A percentile compares a stretch with the other conserved stretches of the same genome.
These are phyloP conservation scores for Brachyalestes nurse DNA, from an alignment of 2,797 vertebrate genomes.

Conservation along the genomic window DNA sequence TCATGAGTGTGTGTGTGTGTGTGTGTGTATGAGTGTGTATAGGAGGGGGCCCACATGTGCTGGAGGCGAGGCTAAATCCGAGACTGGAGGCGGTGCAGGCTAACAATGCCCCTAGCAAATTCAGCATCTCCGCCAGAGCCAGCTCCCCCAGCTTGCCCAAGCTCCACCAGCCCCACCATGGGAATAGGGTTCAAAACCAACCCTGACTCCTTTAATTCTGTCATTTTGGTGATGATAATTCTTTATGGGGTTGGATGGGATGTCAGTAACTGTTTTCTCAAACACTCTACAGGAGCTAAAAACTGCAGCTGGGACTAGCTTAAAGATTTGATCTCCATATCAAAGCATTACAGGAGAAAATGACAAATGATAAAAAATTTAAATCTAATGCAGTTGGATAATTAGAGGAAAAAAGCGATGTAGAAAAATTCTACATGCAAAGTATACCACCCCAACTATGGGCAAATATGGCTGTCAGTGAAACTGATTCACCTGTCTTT, in stretches of 20 bases:
- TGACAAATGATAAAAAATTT: neutral
- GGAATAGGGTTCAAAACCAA: slow-evolving; percentile 73
- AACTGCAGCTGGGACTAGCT: slow-evolving; percentile 12
- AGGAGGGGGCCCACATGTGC: slow-evolving; percentile 82
- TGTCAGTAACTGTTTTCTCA: slow-evolving; percentile 65
- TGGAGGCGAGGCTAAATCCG: slow-evolving; percentile 84
- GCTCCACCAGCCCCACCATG: slow-evolving; percentile 59
- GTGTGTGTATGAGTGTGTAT: slow-evolving; percentile 53
- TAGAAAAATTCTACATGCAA: neutral
- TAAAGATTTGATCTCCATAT: slow-evolving; percentile 32
- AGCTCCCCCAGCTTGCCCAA: slow-evolving; percentile 66
- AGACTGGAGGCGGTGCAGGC: slow-evolving; percentile 84
- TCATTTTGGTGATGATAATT: slow-evolving; percentile 82
- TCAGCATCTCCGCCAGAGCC: slow-evolving; percentile 80
- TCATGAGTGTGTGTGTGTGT: slow-evolving; percentile 48
- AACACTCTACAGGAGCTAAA: slow-evolving; percentile 54
- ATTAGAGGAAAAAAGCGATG: neutral
- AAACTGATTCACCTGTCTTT: slow-evolving; percentile 4
- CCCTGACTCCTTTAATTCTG: slow-evolving; percentile 78
- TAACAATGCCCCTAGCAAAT: slow-evolving; percentile 96
- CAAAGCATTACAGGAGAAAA: neutral
- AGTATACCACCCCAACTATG: neutral
- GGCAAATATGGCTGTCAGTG: neutral
- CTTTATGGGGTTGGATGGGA: slow-evolving; percentile 77
- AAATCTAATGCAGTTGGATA: neutral